Evolutionary conservation across 1,140 invertebrate species (phyloP).

Genomic region (Mya arenaria): DNA sequence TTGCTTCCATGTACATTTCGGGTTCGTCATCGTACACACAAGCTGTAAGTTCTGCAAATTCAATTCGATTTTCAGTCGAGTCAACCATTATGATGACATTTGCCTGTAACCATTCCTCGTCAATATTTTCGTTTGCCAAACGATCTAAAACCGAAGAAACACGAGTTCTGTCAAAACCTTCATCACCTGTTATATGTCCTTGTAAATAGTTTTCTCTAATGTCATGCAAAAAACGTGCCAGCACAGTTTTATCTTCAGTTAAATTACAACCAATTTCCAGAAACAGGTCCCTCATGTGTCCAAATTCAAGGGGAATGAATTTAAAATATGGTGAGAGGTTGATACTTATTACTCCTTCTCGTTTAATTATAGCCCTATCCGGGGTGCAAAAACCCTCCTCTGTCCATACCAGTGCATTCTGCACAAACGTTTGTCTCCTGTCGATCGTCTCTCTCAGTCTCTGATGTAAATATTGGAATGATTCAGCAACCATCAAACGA

Average conservation of each 20-base stretch:
- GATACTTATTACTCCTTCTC: not conserved
- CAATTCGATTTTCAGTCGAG: not conserved
- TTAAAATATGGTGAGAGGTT: conserved; percentile 29
- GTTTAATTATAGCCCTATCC: not conserved
- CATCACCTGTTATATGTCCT: conserved; percentile 21
- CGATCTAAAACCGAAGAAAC: not conserved
- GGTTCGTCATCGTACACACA: conserved; percentile 60
- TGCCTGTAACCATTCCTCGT: not conserved
- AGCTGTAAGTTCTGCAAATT: conserved; percentile 13
- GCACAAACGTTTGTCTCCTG: not conserved
- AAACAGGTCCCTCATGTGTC: conserved; percentile 5
- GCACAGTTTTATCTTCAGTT: not conserved
- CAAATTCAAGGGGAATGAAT: conserved; percentile 9
- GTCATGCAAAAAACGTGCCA: not conserved
- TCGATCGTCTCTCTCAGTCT: not conserved
- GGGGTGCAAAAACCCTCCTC: conserved; percentile 27
- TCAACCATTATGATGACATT: not conserved
- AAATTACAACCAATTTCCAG: conserved; percentile 8
- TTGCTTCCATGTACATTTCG: conserved; percentile 60
- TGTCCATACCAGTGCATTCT: conserved; percentile 18
- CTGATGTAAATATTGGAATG: not conserved
- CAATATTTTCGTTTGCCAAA: not conserved
- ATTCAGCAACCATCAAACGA: not conserved
- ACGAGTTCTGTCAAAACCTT: not conserved
- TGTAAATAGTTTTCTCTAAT: not conserved